Evolutionary conservation across 2,113 vertebrate genomes (phyloP).

Genomic region (Todiramphus saurophagus): DNA sequence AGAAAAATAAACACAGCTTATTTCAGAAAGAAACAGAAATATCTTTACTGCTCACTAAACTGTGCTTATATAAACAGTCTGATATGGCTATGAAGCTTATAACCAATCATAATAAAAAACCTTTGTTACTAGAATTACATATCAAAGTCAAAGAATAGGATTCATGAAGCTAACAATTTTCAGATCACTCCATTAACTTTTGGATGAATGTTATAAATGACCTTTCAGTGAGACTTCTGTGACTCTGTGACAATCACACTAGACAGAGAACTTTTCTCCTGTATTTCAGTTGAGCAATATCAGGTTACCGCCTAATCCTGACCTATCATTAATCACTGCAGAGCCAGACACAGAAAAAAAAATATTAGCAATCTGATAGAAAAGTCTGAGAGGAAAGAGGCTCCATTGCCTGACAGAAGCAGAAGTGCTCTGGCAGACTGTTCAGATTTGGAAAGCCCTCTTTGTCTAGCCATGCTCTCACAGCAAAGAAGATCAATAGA

Average conservation of each 20-base stretch:
- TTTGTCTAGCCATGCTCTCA: constrained; percentile 37
- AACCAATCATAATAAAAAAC: not conserved
- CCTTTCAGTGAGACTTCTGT: not conserved
- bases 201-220: not conserved
- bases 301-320: not conserved
- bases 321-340: constrained; percentile 40
- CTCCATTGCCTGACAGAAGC: constrained; percentile 6
- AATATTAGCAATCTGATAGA: constrained; percentile 4
- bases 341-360: not conserved
- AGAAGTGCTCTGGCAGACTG: constrained; percentile 40
- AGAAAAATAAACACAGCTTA: not conserved
- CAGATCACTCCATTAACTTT: not conserved
- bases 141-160: constrained; percentile 9
- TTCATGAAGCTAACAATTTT: constrained; percentile 7
- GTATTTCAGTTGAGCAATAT: not conserved
- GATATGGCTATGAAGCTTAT: not conserved
- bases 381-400: not conserved
- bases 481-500: constrained; percentile 70
- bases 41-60: not conserved
- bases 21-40: constrained; percentile 2
- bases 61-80: not conserved
- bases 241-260: not conserved
- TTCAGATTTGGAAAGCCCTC: constrained; percentile 26
- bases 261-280: not conserved
- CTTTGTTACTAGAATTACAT: not conserved